phyloP scores from a whole-genome alignment of 2,113 vertebrate genomes.

The Orientallactaga bullata region DNA sequence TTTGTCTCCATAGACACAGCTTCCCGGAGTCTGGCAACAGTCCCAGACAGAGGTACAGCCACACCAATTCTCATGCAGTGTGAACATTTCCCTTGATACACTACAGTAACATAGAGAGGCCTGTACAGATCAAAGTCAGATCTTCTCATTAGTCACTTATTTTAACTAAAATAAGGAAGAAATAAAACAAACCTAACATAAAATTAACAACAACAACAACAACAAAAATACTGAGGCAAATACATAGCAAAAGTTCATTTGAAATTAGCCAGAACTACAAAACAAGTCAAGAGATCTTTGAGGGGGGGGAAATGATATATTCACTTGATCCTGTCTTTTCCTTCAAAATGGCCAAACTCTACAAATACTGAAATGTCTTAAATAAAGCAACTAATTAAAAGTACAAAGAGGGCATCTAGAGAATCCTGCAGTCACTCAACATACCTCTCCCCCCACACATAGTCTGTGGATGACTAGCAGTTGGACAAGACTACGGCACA shows the following conservation, averaged over 20 bases:
- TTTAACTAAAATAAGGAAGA: neutral
- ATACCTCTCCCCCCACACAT: neutral
- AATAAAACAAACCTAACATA: neutral
- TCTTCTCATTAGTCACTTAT: constrained; percentile 61
- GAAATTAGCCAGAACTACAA: neutral
- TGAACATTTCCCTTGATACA: constrained; percentile 98
- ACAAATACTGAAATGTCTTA: constrained; percentile 41
- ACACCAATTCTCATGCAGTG: constrained; percentile 98
- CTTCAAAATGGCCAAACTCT: neutral
- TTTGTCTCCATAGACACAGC: constrained; percentile 96
- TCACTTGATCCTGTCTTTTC: neutral
- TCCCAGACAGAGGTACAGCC: constrained; percentile 95
- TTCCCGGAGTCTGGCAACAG: constrained; percentile 94
- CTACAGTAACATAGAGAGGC: constrained; percentile 96
- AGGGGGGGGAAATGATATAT: neutral
- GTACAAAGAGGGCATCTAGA: neutral
- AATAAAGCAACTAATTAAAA: constrained; percentile 42
- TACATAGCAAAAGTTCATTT: neutral
- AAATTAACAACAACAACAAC: neutral
- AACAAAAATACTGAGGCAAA: neutral
- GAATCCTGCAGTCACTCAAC: neutral
- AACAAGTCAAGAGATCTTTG: neutral
- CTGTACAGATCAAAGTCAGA: constrained; percentile 84
- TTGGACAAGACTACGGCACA: neutral
- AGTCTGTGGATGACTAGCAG: neutral